Percentiles rank a stretch among this genome's conserved stretches.
Conservation (phyloP, 2,113 vertebrate genomes). For the Petromus typicus region DNA sequence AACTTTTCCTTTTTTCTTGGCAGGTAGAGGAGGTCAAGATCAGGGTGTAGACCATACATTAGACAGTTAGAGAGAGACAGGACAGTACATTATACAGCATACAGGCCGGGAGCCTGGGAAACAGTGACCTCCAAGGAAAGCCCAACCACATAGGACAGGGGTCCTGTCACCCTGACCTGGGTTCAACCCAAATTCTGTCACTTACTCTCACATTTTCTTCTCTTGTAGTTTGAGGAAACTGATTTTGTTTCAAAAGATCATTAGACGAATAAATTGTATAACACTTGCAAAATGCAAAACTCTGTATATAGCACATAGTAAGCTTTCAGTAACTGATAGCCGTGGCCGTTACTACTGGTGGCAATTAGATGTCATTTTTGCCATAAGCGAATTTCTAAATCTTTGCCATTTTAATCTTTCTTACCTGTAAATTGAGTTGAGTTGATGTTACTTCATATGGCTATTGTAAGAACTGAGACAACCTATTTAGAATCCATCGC, state of each 20-base stretch:
- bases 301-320: background rate
- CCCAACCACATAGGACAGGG: rapidly evolving
- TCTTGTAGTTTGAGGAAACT: background rate
- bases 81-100: background rate
- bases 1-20: background rate
- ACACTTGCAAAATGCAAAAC: background rate
- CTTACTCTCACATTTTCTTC: background rate
- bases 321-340: background rate
- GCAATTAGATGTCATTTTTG: background rate
- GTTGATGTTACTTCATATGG: background rate
- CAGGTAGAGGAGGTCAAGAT: background rate
- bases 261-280: background rate
- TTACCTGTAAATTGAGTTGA: background rate
- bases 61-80: background rate
- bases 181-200: background rate
- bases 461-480: background rate
- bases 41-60: background rate
- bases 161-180: background rate
- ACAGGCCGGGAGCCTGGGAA: background rate
- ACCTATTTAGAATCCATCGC: background rate
- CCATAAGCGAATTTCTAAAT: background rate
- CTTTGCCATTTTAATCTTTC: background rate
- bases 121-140: background rate
- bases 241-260: background rate
- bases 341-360: background rate